Conservation (phyloP, 1,140 invertebrate genomes). For the Chionoecetes opilio region DNA sequence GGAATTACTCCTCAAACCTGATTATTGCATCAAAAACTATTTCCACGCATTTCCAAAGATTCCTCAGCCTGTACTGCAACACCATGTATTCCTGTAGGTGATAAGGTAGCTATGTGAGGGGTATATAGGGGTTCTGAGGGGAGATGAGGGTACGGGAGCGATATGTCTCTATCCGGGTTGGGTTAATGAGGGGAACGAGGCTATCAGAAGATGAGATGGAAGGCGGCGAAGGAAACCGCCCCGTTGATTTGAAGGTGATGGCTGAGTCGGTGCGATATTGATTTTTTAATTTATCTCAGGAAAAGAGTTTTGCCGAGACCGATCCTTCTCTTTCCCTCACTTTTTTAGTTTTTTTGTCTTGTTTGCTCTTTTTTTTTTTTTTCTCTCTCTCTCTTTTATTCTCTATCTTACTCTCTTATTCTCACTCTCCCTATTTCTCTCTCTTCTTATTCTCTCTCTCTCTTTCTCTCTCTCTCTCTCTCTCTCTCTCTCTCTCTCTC, state of each 20-base stretch:
- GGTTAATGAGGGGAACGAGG: slow-evolving; percentile 68
- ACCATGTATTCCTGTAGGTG: neutral
- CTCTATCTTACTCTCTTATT: neutral
- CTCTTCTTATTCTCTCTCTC: neutral
- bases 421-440: neutral
- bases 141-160: neutral
- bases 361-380: neutral
- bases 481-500: neutral
- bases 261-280: slow-evolving; percentile 40
- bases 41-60: neutral
- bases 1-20: slow-evolving; percentile 60
- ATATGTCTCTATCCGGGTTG: slow-evolving; percentile 50
- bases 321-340: neutral
- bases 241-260: slow-evolving; percentile 71
- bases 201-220: slow-evolving; percentile 71
- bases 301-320: slow-evolving; percentile 37
- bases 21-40: neutral
- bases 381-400: neutral
- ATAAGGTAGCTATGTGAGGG: neutral
- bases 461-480: neutral
- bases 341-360: neutral
- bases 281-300: slow-evolving; percentile 70
- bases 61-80: neutral
- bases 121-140: neutral
- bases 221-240: slow-evolving; percentile 63